A percentile compares a stretch with the other conserved stretches of the same genome.
Conservation (phyloP, 2,797 vertebrate genomes). For the Liparis tanakae region DNA sequence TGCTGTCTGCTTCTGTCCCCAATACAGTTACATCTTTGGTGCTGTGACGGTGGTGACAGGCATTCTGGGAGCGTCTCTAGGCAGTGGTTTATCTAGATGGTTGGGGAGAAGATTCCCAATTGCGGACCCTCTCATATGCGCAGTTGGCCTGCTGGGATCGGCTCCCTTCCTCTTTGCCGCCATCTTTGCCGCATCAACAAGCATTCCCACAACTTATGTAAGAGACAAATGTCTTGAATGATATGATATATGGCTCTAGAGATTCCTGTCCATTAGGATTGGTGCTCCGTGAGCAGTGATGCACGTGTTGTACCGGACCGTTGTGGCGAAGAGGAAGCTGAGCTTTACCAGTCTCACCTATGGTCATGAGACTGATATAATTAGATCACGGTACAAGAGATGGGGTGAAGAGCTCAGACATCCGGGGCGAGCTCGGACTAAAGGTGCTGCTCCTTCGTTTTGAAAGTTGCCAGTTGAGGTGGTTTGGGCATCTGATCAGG, state of each 20-base stretch:
- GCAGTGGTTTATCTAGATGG: constrained; percentile 81
- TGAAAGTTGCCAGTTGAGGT: neutral
- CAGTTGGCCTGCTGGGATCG: constrained; percentile 86
- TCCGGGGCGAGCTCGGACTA: neutral
- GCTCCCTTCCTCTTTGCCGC: constrained; percentile 86
- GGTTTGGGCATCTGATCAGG: neutral
- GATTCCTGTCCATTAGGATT: neutral
- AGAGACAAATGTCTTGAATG: constrained; percentile 54
- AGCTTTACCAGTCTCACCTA: neutral
- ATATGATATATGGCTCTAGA: neutral
- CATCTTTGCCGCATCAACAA: constrained; percentile 83
- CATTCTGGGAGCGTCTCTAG: constrained; percentile 86
- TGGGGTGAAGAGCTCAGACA: neutral
- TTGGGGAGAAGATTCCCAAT: constrained; percentile 81
- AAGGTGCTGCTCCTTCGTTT: neutral
- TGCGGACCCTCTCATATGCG: constrained; percentile 91
- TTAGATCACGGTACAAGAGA: neutral
- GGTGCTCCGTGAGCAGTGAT: neutral
- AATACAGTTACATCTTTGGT: constrained; percentile 89
- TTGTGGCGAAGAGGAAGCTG: neutral
- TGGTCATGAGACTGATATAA: neutral
- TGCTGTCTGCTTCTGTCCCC: constrained; percentile 22
- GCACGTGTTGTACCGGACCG: no score
- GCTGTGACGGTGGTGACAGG: constrained; percentile 86
- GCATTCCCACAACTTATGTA: constrained; percentile 87